Percentiles rank a stretch among this genome's conserved stretches.
phyloP scores from a whole-genome alignment of 2,888 invertebrate species.

The Oxystoma pomonae region DNA sequence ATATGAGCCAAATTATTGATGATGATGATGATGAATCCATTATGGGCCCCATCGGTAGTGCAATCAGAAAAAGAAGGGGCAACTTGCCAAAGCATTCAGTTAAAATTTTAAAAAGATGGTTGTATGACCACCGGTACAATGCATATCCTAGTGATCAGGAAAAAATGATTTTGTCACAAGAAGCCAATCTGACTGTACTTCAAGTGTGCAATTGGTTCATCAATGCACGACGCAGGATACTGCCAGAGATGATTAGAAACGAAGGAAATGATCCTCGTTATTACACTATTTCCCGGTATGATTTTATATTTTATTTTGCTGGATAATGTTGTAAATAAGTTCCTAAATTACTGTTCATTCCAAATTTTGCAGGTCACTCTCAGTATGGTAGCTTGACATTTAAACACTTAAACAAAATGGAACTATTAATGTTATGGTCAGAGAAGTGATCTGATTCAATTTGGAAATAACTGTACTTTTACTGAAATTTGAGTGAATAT shows the following conservation, averaged over 20 bases:
- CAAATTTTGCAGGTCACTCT: no score
- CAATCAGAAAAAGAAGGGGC: slow-evolving; percentile 52
- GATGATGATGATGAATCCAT: slow-evolving; percentile 17
- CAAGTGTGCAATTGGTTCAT: slow-evolving; percentile 10
- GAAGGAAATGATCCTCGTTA: slow-evolving; percentile 3
- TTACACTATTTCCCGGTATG: slow-evolving; percentile 7
- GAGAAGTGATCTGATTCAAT: no score
- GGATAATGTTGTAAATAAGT: no score
- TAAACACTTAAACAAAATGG: no score
- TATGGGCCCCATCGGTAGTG: slow-evolving; percentile 12
- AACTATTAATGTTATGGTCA: no score
- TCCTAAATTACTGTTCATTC: no score
- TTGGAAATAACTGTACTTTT: no score
- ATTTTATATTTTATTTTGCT: no score
- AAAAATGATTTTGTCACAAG: neutral
- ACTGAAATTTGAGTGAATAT: no score
- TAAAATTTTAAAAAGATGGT: slow-evolving; percentile 85
- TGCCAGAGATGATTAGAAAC: slow-evolving; percentile 1
- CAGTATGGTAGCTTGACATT: no score
- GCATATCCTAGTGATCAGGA: slow-evolving; percentile 7
- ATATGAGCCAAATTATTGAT: slow-evolving; percentile 17
- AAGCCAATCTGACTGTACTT: neutral
- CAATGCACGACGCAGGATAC: slow-evolving; percentile 5
- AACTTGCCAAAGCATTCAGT: slow-evolving; percentile 91
- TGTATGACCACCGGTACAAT: slow-evolving; percentile 68